A percentile compares a stretch with the other conserved stretches of the same genome.
Evolutionary conservation across 2,888 invertebrate species (phyloP).

Genomic region (Epsilonema sp.): DNA sequence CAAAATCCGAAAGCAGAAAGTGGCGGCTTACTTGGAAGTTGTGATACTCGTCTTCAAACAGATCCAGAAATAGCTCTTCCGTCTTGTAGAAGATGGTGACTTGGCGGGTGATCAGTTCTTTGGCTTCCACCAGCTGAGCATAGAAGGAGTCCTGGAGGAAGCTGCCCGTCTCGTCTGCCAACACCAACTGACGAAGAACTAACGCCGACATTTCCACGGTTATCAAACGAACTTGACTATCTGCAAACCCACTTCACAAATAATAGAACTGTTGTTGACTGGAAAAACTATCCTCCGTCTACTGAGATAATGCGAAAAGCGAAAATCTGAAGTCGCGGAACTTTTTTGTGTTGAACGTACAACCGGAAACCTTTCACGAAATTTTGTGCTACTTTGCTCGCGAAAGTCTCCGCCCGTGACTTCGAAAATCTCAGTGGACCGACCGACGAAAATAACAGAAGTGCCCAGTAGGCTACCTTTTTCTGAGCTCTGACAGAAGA

Average conservation of each 20-base stretch:
- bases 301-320: too few species aligned
- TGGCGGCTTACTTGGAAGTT: too few species aligned
- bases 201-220: slow-evolving; percentile 72
- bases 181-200: slow-evolving; percentile 48
- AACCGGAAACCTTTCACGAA: too few species aligned
- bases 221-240: slow-evolving; percentile 66
- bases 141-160: slow-evolving; percentile 48
- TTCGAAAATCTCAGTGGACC: too few species aligned
- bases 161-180: slow-evolving; percentile 35
- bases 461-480: neutral
- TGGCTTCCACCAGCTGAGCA: slow-evolving; percentile 47
- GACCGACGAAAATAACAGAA: too few species aligned
- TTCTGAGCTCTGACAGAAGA: neutral
- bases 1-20: neutral
- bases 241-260: too few species aligned
- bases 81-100: slow-evolving; percentile 82
- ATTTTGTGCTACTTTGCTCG: too few species aligned
- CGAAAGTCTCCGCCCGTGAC: too few species aligned
- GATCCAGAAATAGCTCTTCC: slow-evolving; percentile 90
- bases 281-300: too few species aligned
- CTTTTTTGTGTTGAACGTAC: too few species aligned
- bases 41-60: slow-evolving; percentile 94
- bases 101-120: slow-evolving; percentile 58
- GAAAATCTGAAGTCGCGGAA: too few species aligned
- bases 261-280: too few species aligned